These are phyloP conservation scores for Trichopria drosophilae DNA, from an alignment of 2,888 invertebrate genomes.

Conservation along the genomic window DNA sequence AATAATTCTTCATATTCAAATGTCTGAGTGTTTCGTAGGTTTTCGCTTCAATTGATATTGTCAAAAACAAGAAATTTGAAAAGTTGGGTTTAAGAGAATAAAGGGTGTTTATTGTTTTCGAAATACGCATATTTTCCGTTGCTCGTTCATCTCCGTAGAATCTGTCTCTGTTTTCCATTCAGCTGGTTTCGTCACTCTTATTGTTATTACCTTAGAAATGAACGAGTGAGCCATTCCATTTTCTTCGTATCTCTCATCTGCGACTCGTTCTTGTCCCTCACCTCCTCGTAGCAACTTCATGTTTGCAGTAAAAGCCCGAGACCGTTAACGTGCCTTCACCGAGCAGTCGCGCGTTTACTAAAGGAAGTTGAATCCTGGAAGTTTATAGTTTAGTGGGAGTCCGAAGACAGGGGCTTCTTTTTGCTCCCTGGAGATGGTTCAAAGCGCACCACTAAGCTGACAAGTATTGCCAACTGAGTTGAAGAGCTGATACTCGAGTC, in stretches of 20 bases:
- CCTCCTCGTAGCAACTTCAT: conserved; percentile 11
- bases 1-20: too few relatives aligned
- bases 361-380: conserved; percentile 28
- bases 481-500: not conserved
- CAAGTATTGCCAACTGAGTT: not conserved
- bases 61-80: too few relatives aligned
- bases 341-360: conserved; percentile 21
- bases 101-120: too few relatives aligned
- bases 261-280: not conserved
- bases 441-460: conserved; percentile 9
- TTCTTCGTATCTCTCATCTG: conserved; percentile 5
- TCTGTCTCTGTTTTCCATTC: too few relatives aligned
- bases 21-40: too few relatives aligned
- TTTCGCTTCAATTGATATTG: too few relatives aligned
- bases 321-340: conserved; percentile 12
- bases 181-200: conserved; percentile 1
- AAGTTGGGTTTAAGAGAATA: too few relatives aligned
- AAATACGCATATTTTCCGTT: too few relatives aligned
- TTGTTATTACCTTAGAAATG: conserved; percentile 23
- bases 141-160: too few relatives aligned
- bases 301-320: conserved; percentile 25
- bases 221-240: conserved; percentile 20
- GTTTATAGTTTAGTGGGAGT: conserved; percentile 36
- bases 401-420: conserved; percentile 2
- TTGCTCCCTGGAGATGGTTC: not conserved